A percentile compares a stretch with the other conserved stretches of the same genome.
Conservation (phyloP, 1,140 invertebrate genomes). For the Bombus polaris region DNA sequence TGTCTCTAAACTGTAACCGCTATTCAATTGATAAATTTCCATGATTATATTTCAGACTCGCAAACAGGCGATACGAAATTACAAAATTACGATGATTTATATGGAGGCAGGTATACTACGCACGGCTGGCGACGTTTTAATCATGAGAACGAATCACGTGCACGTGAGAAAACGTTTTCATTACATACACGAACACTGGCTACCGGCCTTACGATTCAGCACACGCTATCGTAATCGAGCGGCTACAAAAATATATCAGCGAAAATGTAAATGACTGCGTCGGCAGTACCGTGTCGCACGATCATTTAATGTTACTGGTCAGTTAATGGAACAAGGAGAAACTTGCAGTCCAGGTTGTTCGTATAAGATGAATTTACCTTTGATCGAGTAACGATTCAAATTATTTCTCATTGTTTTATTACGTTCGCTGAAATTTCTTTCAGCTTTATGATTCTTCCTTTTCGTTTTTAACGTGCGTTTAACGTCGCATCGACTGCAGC, state of each 20-base stretch:
- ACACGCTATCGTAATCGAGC: constrained; percentile 9
- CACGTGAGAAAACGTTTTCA: constrained; percentile 5
- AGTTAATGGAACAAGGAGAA: not conserved
- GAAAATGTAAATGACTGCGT: not conserved
- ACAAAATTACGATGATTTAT: not conserved
- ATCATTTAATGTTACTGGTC: not conserved
- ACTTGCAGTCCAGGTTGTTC: not conserved
- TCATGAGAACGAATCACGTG: constrained; percentile 2
- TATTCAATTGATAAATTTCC: not conserved
- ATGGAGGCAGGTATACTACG: not conserved
- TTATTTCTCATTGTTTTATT: not conserved
- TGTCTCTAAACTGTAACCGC: not conserved
- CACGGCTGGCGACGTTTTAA: not conserved
- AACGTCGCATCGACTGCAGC: not conserved
- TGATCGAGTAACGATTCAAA: not conserved
- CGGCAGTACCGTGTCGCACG: not conserved
- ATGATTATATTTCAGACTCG: not conserved
- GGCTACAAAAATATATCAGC: not conserved
- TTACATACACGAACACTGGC: not conserved
- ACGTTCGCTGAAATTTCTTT: not conserved
- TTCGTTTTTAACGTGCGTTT: not conserved
- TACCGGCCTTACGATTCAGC: not conserved
- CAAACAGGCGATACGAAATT: not conserved
- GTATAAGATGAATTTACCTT: not conserved
- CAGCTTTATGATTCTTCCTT: not conserved